These are phyloP conservation scores for Pentalonia nigronervosa DNA, from an alignment of 1,140 invertebrate genomes.

Conservation along the genomic window DNA sequence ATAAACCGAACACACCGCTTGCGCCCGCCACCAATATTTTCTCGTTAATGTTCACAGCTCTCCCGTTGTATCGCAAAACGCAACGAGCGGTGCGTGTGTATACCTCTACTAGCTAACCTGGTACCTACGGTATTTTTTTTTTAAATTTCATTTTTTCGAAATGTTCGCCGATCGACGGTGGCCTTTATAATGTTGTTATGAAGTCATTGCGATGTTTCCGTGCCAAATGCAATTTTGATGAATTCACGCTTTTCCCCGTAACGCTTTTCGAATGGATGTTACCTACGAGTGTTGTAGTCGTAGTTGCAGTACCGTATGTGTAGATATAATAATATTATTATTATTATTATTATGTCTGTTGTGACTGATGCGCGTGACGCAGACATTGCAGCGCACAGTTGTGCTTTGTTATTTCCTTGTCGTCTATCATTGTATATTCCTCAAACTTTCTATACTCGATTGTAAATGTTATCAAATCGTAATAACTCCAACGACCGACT, in stretches of 20 bases:
- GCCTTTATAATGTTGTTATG: background rate
- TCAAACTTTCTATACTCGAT: background rate
- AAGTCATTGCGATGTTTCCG: background rate
- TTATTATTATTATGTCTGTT: background rate
- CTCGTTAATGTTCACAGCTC: background rate
- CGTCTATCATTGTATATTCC: background rate
- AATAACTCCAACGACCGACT: background rate
- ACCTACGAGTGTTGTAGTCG: background rate
- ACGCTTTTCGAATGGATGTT: background rate
- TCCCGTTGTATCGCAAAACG: background rate
- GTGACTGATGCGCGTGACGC: background rate
- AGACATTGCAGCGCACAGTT: background rate
- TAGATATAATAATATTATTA: background rate
- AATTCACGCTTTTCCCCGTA: background rate
- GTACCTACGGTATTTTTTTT: background rate
- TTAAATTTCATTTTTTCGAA: background rate
- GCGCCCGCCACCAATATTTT: background rate
- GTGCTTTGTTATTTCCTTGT: background rate
- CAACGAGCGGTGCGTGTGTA: background rate
- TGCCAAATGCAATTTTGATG: constrained; percentile 23
- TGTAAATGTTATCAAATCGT: background rate
- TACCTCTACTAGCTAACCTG: background rate
- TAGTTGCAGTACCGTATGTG: background rate
- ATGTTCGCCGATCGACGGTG: background rate
- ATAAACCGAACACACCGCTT: background rate